Evolutionary conservation across 2,113 vertebrate genomes (phyloP), one percentile per base, ranked within the genome.

Genomic region (Ictalurus punctatus): DNA sequence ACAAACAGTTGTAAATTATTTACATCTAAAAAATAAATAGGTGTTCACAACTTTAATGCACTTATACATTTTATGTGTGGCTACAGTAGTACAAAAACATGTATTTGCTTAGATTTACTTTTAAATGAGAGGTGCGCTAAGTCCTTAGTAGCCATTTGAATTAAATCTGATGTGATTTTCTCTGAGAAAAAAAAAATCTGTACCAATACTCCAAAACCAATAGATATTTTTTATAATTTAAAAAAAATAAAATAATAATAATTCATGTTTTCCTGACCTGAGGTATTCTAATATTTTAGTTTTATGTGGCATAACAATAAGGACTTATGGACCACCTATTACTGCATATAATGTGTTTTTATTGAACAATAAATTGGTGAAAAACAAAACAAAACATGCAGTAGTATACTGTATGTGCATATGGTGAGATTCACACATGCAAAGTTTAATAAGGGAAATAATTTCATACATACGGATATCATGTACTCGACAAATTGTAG

Each of bases 11-110:
- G 65, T 80, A 91, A 90, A 89, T 89, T 93, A 94, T 95, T 94
- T 94, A 95, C 94, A 95, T 67, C 13, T 86, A 83, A 91, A 92
- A 93, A 96, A 96, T 95, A 95, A 95, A 96, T 95, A 95, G 93
- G 95, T 96, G 93, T 95, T 93, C 94, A 96, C 90, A 92, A 94
- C 89, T 94, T 92, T 93, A 92, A 94, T 95, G 95, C 93, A 93
- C 71, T 92, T 91, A 92, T 94, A 91, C 93, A 84, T 83, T 95
- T 95, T 95, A 95, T 96, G 92, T 95, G 91, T 81, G 83, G 94
- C 94, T 95, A 90, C 93, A 95, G 91, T 92, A 89, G 87, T 96
- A 95, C 95, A 96, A 93, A 93, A 91, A 94, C 89, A 93, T 92
- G 94, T 93, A 85, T 56, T 73, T 48, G 16, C 93, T 90, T 37